Conservation (phyloP, 2,888 invertebrate species). For the Artemia sp. region DNA sequence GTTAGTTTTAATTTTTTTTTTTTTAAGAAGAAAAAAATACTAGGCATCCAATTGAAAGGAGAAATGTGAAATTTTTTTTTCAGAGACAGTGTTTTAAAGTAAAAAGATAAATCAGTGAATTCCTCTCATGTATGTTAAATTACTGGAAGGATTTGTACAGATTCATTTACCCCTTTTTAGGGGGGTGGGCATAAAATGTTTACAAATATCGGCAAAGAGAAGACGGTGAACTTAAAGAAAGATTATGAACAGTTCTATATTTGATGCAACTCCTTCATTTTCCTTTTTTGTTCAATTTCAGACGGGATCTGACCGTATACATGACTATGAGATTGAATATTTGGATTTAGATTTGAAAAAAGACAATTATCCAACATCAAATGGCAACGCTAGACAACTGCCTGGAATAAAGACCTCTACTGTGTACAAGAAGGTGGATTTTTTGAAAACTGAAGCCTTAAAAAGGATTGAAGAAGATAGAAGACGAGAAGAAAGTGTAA, state of each 20-base stretch:
- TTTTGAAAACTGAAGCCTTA: constrained; percentile 80
- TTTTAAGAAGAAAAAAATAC: too few relatives aligned
- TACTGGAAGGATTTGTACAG: too few relatives aligned
- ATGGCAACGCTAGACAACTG: constrained; percentile 8
- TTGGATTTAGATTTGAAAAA: constrained; percentile 58
- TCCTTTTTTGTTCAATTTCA: constrained; percentile 26
- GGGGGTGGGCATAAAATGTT: not conserved
- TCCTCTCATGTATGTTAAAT: too few relatives aligned
- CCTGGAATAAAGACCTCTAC: constrained; percentile 31
- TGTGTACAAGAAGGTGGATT: constrained; percentile 82
- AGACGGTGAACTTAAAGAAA: not conserved
- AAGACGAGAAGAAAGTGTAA: constrained; percentile 2
- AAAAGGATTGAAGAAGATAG: constrained; percentile 42
- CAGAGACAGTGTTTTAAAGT: too few relatives aligned
- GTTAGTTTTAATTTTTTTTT: too few relatives aligned
- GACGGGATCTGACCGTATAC: constrained; percentile 29
- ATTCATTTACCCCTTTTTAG: too few relatives aligned
- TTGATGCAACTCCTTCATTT: not conserved
- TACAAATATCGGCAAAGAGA: not conserved
- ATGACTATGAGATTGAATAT: constrained; percentile 46
- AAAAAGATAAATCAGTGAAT: too few relatives aligned
- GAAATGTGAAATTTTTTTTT: too few relatives aligned
- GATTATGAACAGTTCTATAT: not conserved
- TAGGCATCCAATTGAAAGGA: too few relatives aligned
- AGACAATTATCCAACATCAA: constrained; percentile 30